These are phyloP conservation scores for Daktulosphaira vitifoliae DNA, from an alignment of 1,140 invertebrate genomes.

Conservation along the genomic window DNA sequence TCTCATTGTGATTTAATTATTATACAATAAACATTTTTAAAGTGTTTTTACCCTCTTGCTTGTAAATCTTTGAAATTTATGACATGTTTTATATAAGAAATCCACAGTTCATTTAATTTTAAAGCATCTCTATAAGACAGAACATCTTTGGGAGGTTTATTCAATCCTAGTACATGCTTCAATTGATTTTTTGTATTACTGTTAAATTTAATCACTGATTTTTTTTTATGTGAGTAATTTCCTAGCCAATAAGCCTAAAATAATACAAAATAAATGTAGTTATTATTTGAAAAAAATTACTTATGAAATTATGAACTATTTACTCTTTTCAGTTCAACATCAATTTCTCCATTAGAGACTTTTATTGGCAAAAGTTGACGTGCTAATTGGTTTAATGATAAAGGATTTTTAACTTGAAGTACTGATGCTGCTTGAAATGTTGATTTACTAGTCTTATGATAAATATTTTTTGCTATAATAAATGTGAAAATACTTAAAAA, in stretches of 20 bases:
- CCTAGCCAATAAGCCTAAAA: slow-evolving; percentile 18
- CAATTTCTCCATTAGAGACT: slow-evolving; percentile 13
- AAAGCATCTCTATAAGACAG: slow-evolving; percentile 4
- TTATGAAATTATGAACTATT: neutral
- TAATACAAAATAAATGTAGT: neutral
- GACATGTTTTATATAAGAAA: slow-evolving; percentile 12
- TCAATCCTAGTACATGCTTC: slow-evolving; percentile 8
- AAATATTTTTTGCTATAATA: slow-evolving; percentile 6
- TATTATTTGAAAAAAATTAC: neutral
- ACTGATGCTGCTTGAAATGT: neutral
- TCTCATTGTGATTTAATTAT: too few relatives aligned
- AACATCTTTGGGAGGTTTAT: slow-evolving; percentile 19
- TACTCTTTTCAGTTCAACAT: slow-evolving; percentile 7
- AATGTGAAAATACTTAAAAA: neutral
- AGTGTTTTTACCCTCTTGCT: slow-evolving; percentile 8
- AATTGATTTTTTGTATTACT: slow-evolving; percentile 19
- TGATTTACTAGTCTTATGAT: neutral
- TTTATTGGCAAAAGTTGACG: slow-evolving; percentile 3
- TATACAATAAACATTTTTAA: too few relatives aligned
- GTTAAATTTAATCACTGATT: neutral
- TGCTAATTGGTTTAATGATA: slow-evolving; percentile 5
- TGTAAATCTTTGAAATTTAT: slow-evolving; percentile 14
- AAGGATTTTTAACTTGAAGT: neutral
- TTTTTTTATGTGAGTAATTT: slow-evolving; percentile 1
- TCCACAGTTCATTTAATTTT: slow-evolving; percentile 21